Evolutionary conservation across 2,113 vertebrate genomes (phyloP).

Genomic region (Odobenus rosmarus): DNA sequence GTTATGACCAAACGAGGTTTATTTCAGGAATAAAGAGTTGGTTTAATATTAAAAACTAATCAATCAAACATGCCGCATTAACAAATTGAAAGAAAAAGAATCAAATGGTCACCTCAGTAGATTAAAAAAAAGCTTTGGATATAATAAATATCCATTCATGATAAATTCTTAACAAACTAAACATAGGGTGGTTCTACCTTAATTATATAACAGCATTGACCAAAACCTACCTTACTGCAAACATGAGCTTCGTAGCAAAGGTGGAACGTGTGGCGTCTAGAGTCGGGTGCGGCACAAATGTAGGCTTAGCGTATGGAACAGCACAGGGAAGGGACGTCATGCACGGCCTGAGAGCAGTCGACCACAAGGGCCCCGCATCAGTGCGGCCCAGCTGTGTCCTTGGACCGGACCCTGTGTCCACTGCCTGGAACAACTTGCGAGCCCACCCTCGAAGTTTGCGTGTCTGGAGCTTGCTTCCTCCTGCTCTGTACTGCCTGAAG

Average conservation of each 20-base stretch:
- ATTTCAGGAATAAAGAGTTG: not conserved
- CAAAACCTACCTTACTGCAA: not conserved
- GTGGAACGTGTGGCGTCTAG: no score
- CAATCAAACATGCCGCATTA: not conserved
- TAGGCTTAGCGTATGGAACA: accelerated
- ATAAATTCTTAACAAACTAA: not conserved
- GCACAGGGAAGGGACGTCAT: no score
- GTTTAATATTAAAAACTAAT: not conserved
- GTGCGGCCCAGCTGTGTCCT: no score
- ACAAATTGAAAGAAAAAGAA: not conserved
- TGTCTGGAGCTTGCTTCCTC: not conserved
- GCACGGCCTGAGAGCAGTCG: no score
- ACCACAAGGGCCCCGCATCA: no score
- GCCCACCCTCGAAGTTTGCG: no score
- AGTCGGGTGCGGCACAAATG: no score
- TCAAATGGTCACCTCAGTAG: not conserved
- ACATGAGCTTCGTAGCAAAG: not conserved
- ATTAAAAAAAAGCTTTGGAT: no score
- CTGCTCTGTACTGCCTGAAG: no score
- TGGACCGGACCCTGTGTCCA: no score
- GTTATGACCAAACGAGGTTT: not conserved
- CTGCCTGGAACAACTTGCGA: no score
- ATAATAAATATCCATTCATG: not conserved
- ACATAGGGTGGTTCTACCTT: not conserved
- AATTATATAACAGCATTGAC: not conserved